Conservation (phyloP, 2,113 vertebrate genomes). For the Acrocephalus kingi region DNA sequence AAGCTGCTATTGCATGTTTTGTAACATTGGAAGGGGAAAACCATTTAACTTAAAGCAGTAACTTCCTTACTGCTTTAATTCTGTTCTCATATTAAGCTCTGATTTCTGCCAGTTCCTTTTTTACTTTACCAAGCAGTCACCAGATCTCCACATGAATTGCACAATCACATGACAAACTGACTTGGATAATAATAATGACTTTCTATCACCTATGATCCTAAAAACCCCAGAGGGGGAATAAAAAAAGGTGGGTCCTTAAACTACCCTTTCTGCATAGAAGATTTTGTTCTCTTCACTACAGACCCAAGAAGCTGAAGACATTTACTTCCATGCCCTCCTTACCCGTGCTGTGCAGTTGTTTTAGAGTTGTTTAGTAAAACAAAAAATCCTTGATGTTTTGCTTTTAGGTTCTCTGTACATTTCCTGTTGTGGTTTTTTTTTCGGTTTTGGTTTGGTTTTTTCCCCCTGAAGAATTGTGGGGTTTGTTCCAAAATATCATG, state of each 20-base stretch:
- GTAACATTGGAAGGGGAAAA: not conserved
- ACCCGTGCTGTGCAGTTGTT: not conserved
- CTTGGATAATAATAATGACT: not conserved
- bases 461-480: not conserved
- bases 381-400: not conserved
- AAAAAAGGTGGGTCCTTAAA: not conserved
- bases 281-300: not conserved
- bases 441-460: no score
- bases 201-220: not conserved
- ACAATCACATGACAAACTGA: not conserved
- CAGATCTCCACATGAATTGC: not conserved
- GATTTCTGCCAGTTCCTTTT: not conserved
- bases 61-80: not conserved
- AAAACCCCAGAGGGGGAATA: not conserved
- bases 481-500: conserved; percentile 21
- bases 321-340: not conserved
- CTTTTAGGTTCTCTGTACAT: not conserved
- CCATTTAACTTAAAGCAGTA: not conserved
- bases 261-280: not conserved
- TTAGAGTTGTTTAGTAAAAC: not conserved
- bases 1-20: not conserved
- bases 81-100: not conserved
- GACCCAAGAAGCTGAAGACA: not conserved
- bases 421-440: not conserved
- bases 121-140: not conserved